Base-by-base conservation (phyloP, 2,113 vertebrate genomes). In the Pituophis catenifer region DNA sequence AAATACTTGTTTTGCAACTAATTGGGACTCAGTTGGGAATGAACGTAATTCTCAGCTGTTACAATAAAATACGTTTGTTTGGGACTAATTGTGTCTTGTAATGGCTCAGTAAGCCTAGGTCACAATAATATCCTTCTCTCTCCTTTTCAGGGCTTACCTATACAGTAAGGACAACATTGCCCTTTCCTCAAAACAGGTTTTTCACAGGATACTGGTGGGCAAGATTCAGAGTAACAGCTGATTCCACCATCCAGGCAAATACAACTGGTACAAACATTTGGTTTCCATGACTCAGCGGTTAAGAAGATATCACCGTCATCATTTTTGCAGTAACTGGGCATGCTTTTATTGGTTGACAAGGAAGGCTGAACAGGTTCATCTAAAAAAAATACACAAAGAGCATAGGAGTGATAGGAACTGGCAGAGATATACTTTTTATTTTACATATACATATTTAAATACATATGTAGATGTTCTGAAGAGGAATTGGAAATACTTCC, bases 231-330 rank as follows among this genome's bases (percentile, higher is more conserved):
- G 97, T 98, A 99, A 94, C 98, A 99, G 97, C 98, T 98, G 89
- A 99, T 99, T 10, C 96, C 90, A 17, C 98, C 98, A 21, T 98
- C 97, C 96, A 98, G 96, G 96, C 98, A 99, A 81, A 99, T 95
- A 13, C 98, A 99, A 97, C 98, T 99, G 52, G 98, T 98, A 95
- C 98, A 99, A 23, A 98, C 98, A 54, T 99, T 98, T 26, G 98
- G 98, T 96, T 99, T 99, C 98, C 98, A 99, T 88, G 98, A 99
- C 96, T 99, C 98, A 0, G 98, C 98, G 5, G 98, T 98, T 96
- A 99, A 97, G 96, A 99, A 99, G 96, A 99, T 99, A 93, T 99
- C 98, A 52, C 98, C 98, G 33, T 98, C 98, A 7, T 98, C 98
- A 0, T 98, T 98, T 96, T 98, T 98, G 97, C 98, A 99, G 94